Conservation (phyloP, 1,140 invertebrate species). For the Drosophila nikananu region DNA sequence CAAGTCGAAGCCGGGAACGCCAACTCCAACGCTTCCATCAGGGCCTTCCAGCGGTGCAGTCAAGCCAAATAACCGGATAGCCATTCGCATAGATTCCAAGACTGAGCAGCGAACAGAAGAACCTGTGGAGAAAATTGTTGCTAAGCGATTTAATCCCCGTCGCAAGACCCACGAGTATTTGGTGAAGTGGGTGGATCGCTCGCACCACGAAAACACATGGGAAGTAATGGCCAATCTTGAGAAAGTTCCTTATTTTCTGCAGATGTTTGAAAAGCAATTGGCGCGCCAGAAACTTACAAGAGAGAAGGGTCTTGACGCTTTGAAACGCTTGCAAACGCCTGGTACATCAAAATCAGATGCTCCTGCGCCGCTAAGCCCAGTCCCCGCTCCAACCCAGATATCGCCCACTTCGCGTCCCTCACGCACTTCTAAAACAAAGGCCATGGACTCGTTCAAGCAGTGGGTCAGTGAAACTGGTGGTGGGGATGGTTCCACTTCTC, state of each 20-base stretch:
- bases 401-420: conserved; percentile 88
- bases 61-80: conserved; percentile 72
- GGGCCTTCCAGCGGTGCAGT: conserved; percentile 15
- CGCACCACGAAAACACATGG: conserved; percentile 92
- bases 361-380: conserved; percentile 47
- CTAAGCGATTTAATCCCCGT: conserved; percentile 92
- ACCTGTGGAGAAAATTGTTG: conserved; percentile 91
- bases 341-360: conserved; percentile 19
- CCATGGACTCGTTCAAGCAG: conserved; percentile 93
- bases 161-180: conserved; percentile 92
- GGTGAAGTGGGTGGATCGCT: conserved; percentile 93
- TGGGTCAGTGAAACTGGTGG: conserved; percentile 86
- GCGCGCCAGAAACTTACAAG: conserved; percentile 91
- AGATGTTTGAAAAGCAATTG: conserved; percentile 92
- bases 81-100: conserved; percentile 75
- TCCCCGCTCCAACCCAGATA: conserved; percentile 38
- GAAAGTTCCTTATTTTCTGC: conserved; percentile 90
- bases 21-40: conserved; percentile 40
- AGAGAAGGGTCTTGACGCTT: conserved; percentile 80
- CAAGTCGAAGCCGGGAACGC: conserved; percentile 62
- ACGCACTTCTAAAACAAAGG: conserved; percentile 92
- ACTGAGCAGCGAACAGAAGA: conserved; percentile 77
- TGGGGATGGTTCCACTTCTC: conserved; percentile 63
- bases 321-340: conserved; percentile 71
- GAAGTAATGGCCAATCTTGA: conserved; percentile 91